Evolutionary conservation across 2,888 invertebrate species (phyloP), one percentile per base, ranked within the genome.

Genomic region (Mythimna loreyi): DNA sequence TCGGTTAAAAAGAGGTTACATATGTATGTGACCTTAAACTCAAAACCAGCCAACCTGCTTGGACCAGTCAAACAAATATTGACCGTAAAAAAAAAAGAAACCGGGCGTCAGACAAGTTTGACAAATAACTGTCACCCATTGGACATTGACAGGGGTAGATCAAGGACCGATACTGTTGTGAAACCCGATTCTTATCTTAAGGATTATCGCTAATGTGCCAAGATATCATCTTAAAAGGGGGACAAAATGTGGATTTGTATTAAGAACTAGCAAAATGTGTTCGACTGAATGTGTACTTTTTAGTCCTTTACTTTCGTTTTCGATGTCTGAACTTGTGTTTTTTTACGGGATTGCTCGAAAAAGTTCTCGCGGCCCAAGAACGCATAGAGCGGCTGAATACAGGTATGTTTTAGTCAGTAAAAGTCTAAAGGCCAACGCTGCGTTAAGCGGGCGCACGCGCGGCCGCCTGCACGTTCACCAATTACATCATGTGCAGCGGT

Each of bases 121-220:
- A 92, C 93, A 93, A 93, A 92, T 92, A 90, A 91, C 87, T 85
- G 89, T 89, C 88, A 79, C 77, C 64, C 59, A 50, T 45, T 33
- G 25, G 21, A 52, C 62, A 55, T 47, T 33, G 75, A 53, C 70
- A 70, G 85, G 92, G 93, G 93, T 89, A 93, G 93, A 94, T 93
- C 79, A 78, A 70, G 86, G 85, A 62, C 61, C 55, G 89, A 92
- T 92, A 91, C 43, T 72, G 72, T 78, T 81, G 82, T 87, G 83
- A 85, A 81, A 82, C 80, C 72, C 64, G 90, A 92, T 90, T 75
- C 68, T 75, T 90, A 92, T 92, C 92, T 72, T 49, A 50, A 69
- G 86, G 88, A 92, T 93, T 90, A 92, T 87, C 91, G 83, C 92
- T 94, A 94, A 94, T 94, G 91, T 88, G 77, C 66, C 13, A 58